A percentile compares a stretch with the other conserved stretches of the same genome.
These are phyloP conservation scores for Rhinella marina DNA, from an alignment of 2,797 vertebrate species.

Conservation along the genomic window DNA sequence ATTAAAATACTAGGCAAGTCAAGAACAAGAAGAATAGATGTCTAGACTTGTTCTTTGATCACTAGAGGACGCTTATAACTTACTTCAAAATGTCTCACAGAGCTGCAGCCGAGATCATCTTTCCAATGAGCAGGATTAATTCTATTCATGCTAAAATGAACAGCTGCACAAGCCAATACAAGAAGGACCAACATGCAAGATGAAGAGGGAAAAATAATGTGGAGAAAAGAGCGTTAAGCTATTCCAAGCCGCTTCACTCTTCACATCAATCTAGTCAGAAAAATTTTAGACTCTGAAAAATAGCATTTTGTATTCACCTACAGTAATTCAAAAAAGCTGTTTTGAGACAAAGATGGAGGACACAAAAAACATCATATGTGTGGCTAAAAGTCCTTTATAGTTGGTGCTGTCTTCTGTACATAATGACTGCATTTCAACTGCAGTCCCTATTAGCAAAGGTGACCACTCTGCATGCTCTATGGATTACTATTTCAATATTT, in stretches of 20 bases:
- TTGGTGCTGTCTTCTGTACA: background rate
- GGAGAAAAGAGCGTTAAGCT: background rate
- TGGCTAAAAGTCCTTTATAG: background rate
- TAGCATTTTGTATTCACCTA: background rate
- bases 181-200: background rate
- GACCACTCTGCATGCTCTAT: background rate
- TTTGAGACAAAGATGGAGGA: background rate
- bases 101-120: background rate
- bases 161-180: background rate
- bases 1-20: conserved; percentile 4
- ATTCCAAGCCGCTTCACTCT: background rate
- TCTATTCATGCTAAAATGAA: conserved; percentile 4
- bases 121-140: conserved; percentile 21
- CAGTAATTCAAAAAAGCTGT: background rate
- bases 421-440: background rate
- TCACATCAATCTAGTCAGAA: background rate
- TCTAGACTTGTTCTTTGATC: conserved; percentile 45
- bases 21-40: conserved; percentile 31
- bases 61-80: conserved; percentile 27
- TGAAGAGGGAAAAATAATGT: conserved; percentile 1
- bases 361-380: background rate
- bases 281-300: background rate
- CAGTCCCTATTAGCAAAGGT: background rate
- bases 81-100: conserved; percentile 16
- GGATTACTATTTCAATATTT: background rate